A percentile compares a stretch with the other conserved stretches of the same genome.
Conservation (phyloP, 2,888 invertebrate species). For the Chymomyza amoena region DNA sequence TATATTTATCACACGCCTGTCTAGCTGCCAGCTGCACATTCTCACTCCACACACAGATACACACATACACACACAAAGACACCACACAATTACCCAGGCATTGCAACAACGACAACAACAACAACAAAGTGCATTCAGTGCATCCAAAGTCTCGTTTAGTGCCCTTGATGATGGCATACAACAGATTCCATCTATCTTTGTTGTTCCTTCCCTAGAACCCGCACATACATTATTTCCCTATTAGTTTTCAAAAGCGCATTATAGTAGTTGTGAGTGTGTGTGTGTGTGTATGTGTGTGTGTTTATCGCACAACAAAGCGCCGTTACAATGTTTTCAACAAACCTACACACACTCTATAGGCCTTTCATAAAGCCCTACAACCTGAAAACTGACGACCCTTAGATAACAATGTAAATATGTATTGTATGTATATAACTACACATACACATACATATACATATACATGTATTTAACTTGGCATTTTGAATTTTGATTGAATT, state of each 20-base stretch:
- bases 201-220: neutral
- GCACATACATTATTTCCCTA: neutral
- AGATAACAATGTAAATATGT: neutral
- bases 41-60: neutral
- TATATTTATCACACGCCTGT: neutral
- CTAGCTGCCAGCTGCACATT: too few species aligned
- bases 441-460: too few species aligned
- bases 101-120: too few species aligned
- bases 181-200: neutral
- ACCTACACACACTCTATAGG: neutral
- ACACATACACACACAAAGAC: neutral
- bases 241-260: neutral
- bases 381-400: neutral
- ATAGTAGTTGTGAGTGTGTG: neutral
- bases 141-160: neutral
- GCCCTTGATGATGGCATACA: neutral
- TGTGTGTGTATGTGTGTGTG: neutral
- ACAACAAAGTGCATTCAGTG: neutral
- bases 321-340: neutral
- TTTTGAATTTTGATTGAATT: constrained; percentile 62
- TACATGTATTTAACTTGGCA: neutral
- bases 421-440: too few species aligned
- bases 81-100: neutral
- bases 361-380: neutral
- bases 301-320: neutral